These are phyloP conservation scores for Taxidea taxus DNA, from an alignment of 2,113 vertebrate genomes.

Conservation along the genomic window DNA sequence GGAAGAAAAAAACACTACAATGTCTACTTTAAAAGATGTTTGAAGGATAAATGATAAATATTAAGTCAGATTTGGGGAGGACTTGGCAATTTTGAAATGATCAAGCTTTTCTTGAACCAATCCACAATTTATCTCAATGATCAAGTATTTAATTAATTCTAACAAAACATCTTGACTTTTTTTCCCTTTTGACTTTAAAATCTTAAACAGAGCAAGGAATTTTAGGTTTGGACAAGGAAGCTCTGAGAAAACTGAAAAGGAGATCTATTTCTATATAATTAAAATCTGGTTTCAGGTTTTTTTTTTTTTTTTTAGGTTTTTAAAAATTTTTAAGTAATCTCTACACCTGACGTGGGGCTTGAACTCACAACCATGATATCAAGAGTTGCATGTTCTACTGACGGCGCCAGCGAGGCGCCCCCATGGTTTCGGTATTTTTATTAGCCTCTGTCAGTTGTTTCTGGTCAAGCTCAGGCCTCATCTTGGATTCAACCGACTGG, in stretches of 20 bases:
- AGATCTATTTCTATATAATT: background rate
- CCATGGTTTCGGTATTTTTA: background rate
- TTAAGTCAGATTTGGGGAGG: background rate
- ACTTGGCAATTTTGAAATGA: background rate
- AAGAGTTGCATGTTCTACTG: background rate
- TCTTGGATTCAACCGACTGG: background rate
- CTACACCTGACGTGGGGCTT: background rate
- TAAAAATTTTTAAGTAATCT: background rate
- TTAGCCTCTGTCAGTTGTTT: background rate
- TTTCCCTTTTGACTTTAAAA: background rate
- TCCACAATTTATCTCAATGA: background rate
- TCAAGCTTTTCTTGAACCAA: background rate
- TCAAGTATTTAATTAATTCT: background rate
- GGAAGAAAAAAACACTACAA: background rate
- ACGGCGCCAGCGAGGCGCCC: background rate
- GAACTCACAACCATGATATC: background rate
- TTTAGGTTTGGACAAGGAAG: background rate
- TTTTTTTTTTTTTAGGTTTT: background rate
- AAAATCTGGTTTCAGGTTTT: background rate
- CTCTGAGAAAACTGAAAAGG: background rate
- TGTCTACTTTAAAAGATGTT: background rate
- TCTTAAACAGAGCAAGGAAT: background rate
- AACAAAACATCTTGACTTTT: background rate
- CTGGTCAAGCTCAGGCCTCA: background rate
- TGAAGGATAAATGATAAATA: background rate